phyloP scores from a whole-genome alignment of 2,888 invertebrate genomes.

The Amphipyra tragopoginis region DNA sequence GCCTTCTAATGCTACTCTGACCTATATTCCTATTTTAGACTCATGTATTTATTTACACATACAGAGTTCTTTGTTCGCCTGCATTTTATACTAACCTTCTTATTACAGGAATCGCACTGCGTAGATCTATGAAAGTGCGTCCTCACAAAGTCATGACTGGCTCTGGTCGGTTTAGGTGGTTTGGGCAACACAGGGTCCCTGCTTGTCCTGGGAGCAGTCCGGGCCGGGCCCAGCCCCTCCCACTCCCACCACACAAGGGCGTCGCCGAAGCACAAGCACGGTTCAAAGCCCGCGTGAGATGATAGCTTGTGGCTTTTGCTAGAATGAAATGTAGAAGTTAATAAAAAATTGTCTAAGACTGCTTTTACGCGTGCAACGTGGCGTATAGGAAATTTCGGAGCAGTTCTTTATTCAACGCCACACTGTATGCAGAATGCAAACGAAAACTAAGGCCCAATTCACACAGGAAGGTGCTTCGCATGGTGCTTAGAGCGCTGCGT shows the following conservation, averaged over 20 bases:
- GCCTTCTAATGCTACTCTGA: no score
- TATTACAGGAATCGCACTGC: constrained; percentile 97
- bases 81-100: constrained; percentile 91
- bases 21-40: no score
- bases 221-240: constrained; percentile 84
- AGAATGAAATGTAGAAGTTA: constrained; percentile 45
- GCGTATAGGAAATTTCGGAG: no score
- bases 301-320: constrained; percentile 92
- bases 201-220: constrained; percentile 74
- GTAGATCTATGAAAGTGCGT: constrained; percentile 97
- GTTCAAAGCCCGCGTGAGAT: constrained; percentile 96
- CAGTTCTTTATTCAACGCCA: no score
- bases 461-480: no score
- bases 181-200: constrained; percentile 71
- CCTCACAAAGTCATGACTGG: constrained; percentile 94
- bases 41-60: no score
- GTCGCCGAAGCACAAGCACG: constrained; percentile 97
- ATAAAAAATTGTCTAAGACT: no score
- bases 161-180: constrained; percentile 71
- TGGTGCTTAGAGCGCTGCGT: no score
- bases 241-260: constrained; percentile 95
- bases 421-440: no score
- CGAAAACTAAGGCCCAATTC: no score
- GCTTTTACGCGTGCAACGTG: no score
- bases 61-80: no score